phyloP scores from a whole-genome alignment of 1,140 invertebrate genomes.

The Holotrichia oblita region DNA sequence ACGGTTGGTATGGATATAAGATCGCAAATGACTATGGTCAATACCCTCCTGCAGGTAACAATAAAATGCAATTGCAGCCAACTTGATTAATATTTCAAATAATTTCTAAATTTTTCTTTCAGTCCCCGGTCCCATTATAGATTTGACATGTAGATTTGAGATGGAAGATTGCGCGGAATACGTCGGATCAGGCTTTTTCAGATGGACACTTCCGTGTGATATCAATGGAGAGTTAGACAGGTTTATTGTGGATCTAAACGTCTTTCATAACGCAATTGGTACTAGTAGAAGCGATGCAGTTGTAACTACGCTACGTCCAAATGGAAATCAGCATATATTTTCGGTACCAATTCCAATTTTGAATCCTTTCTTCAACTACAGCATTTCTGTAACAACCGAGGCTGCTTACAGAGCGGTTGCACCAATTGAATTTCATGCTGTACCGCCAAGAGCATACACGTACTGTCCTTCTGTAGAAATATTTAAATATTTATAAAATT shows the following conservation, averaged over 20 bases:
- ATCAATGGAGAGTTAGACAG: constrained; percentile 13
- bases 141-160: background rate
- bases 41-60: background rate
- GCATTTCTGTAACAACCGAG: background rate
- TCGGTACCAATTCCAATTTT: background rate
- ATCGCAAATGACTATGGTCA: background rate
- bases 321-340: background rate
- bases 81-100: background rate
- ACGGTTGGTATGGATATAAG: background rate
- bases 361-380: constrained; percentile 26
- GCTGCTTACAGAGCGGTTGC: background rate
- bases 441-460: background rate
- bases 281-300: background rate
- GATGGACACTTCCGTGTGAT: constrained; percentile 14
- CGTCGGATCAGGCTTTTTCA: background rate
- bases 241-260: background rate
- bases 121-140: background rate
- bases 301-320: background rate
- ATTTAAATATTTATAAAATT: too few species aligned
- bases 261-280: background rate
- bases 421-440: constrained; percentile 54
- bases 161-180: background rate
- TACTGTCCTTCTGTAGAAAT: background rate
- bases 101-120: background rate
- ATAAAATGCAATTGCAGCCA: background rate